Evolutionary conservation across 2,888 invertebrate species (phyloP).

Genomic region (Strigamia crassipes): DNA sequence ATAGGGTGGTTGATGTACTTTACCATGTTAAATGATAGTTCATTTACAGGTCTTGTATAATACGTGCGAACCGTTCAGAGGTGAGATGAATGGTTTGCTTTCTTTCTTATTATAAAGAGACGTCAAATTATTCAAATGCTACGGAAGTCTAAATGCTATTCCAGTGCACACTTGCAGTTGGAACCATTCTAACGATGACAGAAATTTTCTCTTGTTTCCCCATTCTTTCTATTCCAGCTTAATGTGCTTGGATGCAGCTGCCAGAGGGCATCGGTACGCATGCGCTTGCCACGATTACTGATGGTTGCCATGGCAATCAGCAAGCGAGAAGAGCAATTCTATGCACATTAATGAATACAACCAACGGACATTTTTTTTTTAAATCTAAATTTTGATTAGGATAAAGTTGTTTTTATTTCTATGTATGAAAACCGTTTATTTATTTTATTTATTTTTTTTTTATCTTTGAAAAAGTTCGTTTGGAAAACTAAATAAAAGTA

Average conservation of each 20-base stretch:
- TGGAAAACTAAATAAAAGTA: neutral
- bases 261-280: conserved; percentile 14
- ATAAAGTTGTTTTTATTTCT: neutral
- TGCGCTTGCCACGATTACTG: neutral
- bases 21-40: neutral
- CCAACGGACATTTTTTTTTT: neutral
- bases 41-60: neutral
- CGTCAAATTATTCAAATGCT: neutral
- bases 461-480: neutral
- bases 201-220: neutral
- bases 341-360: neutral
- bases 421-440: neutral
- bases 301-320: neutral
- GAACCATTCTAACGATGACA: conserved; percentile 8
- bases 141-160: neutral
- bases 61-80: neutral
- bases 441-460: no score
- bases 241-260: conserved; percentile 1
- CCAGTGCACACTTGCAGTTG: neutral
- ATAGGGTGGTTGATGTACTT: no score
- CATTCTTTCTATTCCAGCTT: neutral
- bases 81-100: neutral
- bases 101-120: neutral
- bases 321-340: neutral
- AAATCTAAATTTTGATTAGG: neutral